Conservation (phyloP, 2,797 vertebrate genomes). For the Anabacerthia variegaticeps region DNA sequence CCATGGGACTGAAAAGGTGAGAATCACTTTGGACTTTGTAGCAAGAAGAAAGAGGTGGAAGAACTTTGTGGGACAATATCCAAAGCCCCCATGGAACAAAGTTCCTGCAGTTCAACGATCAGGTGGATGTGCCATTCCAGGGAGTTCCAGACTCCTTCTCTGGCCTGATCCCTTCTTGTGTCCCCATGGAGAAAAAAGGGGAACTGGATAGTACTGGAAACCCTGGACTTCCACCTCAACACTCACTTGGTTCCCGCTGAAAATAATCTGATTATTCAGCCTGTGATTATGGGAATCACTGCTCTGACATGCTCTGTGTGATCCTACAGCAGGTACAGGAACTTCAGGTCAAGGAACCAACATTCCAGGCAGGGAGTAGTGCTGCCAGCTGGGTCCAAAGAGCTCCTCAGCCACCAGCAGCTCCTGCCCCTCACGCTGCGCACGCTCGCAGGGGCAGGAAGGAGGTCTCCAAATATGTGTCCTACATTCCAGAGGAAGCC, state of each 20-base stretch:
- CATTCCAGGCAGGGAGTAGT: neutral
- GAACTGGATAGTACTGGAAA: neutral
- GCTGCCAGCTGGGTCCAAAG: neutral
- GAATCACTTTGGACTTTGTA: neutral
- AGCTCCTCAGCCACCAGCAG: neutral
- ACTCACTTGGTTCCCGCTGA: neutral
- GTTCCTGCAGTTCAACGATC: neutral
- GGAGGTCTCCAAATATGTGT: fast-evolving
- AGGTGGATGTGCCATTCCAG: neutral
- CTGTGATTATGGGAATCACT: neutral
- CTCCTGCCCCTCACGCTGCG: neutral
- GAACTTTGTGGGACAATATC: neutral
- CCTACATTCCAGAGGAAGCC: neutral
- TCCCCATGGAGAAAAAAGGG: neutral
- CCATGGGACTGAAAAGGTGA: neutral
- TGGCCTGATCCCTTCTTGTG: neutral
- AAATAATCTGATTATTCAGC: neutral
- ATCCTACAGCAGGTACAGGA: neutral
- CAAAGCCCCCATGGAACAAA: neutral
- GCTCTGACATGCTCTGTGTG: neutral
- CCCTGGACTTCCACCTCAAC: neutral
- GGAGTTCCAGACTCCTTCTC: neutral
- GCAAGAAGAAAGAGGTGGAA: neutral
- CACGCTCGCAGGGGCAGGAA: neutral
- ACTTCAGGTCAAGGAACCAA: neutral